Conservation (phyloP, 2,888 invertebrate species). For the Noctua pronuba region DNA sequence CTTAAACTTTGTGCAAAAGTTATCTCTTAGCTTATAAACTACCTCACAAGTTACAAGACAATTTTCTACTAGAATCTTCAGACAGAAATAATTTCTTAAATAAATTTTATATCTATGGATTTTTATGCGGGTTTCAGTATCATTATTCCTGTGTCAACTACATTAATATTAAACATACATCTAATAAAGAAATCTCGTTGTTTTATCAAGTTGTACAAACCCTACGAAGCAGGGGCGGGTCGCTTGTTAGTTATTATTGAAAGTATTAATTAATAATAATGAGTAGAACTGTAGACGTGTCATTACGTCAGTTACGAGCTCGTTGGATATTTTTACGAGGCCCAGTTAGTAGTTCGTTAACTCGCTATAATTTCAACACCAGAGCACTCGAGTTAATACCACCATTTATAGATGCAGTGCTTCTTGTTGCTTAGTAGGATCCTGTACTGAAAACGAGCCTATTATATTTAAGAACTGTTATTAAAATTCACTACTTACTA, state of each 20-base stretch:
- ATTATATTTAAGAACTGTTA: constrained; percentile 11
- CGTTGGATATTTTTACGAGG: constrained; percentile 60
- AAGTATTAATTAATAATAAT: constrained; percentile 35
- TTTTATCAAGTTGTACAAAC: neutral
- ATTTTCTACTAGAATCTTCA: too few species aligned
- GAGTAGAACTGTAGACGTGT: constrained; percentile 36
- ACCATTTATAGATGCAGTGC: constrained; percentile 36
- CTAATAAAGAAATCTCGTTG: neutral
- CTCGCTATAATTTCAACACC: constrained; percentile 57
- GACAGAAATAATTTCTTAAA: too few species aligned
- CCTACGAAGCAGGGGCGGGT: too few species aligned
- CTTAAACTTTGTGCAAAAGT: too few species aligned
- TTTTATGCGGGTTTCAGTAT: too few species aligned
- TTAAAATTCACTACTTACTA: constrained; percentile 15
- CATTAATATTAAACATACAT: neutral
- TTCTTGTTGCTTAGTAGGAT: constrained; percentile 35
- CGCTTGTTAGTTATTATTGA: constrained; percentile 5
- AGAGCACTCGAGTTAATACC: constrained; percentile 45
- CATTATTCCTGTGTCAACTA: too few species aligned
- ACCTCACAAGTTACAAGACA: too few species aligned
- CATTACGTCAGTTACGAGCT: constrained; percentile 54
- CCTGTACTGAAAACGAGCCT: constrained; percentile 29
- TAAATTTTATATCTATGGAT: too few species aligned
- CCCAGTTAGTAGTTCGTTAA: constrained; percentile 55
- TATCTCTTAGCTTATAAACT: too few species aligned